A percentile compares a stretch with the other conserved stretches of the same genome.
phyloP scores from a whole-genome alignment of 2,113 vertebrate species.

The Mormoops blainvillei region DNA sequence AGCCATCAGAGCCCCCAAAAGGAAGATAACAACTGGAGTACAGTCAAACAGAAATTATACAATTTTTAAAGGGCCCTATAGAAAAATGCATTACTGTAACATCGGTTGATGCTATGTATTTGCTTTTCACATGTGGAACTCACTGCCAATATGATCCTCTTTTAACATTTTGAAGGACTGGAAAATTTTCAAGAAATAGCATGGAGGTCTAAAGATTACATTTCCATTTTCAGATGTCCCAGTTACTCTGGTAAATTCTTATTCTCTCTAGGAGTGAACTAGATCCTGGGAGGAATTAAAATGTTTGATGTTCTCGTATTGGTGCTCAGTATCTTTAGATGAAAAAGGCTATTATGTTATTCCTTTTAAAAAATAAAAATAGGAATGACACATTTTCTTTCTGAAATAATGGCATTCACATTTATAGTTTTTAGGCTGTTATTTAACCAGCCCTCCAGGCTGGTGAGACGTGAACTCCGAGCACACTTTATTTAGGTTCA shows the following conservation, averaged over 20 bases:
- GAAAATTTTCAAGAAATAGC: not conserved
- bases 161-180: constrained; percentile 5
- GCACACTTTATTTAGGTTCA: not conserved
- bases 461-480: not conserved
- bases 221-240: constrained; percentile 44
- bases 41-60: constrained; percentile 29
- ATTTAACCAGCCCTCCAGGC: not conserved
- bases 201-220: constrained; percentile 35
- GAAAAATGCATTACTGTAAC: not conserved
- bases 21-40: constrained; percentile 36
- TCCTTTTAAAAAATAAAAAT: constrained; percentile 2
- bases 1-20: constrained; percentile 44
- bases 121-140: not conserved
- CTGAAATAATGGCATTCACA: not conserved
- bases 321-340: not conserved
- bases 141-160: not conserved
- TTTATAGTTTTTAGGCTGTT: not conserved
- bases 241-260: constrained; percentile 14
- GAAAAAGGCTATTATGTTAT: not conserved
- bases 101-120: not conserved
- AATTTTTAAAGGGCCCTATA: not conserved
- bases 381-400: not conserved
- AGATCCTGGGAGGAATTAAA: constrained; percentile 39
- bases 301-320: constrained; percentile 10
- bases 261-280: constrained; percentile 29